A percentile compares a stretch with the other conserved stretches of the same genome.
Evolutionary conservation across 2,888 invertebrate species (phyloP).

Genomic region (Heliconius ismenius): DNA sequence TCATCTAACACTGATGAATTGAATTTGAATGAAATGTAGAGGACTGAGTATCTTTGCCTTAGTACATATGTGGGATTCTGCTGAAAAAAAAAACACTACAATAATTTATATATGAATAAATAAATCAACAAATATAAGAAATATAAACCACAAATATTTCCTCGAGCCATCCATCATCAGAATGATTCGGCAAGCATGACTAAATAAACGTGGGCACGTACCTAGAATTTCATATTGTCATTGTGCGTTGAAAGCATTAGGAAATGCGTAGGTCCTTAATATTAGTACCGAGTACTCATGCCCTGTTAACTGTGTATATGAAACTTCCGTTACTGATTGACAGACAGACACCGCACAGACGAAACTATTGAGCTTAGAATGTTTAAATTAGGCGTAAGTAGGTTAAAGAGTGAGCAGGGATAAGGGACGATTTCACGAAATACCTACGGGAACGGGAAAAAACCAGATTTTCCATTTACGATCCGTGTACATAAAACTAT

Average conservation of each 20-base stretch:
- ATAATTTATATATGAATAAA: background rate
- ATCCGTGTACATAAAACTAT: too few relatives aligned
- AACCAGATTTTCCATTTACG: background rate
- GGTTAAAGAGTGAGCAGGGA: too few relatives aligned
- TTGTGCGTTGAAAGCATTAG: slow-evolving; percentile 25
- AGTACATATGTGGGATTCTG: too few relatives aligned
- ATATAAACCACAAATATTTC: background rate
- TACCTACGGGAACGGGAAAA: background rate
- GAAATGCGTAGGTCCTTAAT: slow-evolving; percentile 22
- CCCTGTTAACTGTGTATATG: background rate
- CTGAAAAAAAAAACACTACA: too few relatives aligned
- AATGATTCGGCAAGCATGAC: slow-evolving; percentile 13
- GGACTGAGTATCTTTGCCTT: too few relatives aligned
- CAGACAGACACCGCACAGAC: background rate
- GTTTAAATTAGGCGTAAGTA: background rate
- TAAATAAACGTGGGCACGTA: slow-evolving; percentile 32
- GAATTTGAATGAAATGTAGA: too few relatives aligned
- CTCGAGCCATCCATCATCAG: background rate
- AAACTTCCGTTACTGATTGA: background rate
- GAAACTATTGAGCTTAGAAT: background rate
- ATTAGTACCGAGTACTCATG: slow-evolving; percentile 1
- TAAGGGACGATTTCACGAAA: background rate
- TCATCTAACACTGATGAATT: too few relatives aligned
- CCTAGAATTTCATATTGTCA: slow-evolving; percentile 28
- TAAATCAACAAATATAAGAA: background rate